Evolutionary conservation across 2,797 vertebrate genomes (phyloP), one percentile per base, ranked within the genome.

Genomic region (Numenius phaeopus): DNA sequence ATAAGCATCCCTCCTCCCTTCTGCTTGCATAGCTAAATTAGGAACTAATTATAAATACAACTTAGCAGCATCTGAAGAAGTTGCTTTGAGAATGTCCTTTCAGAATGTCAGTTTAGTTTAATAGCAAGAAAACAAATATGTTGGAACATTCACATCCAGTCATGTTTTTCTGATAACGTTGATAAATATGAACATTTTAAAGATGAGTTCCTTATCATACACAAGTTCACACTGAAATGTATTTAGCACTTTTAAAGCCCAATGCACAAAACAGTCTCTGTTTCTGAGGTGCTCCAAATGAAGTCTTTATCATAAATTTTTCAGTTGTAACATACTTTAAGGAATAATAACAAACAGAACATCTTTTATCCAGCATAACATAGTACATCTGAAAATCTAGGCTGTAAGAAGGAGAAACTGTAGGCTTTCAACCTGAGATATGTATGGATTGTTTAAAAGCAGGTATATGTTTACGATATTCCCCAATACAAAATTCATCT

Each of bases 61-160:
- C 87, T 97, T 97, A 97, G 89, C 93, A 97, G 94, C 90, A 95
- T 97, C 94, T 96, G 92, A 92, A 90, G 96, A 98, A 92, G 95
- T 96, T 97, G 95, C 90, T 94, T 97, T 96, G 94, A 96, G 96
- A 97, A 95, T 87, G 96, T 97, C 92, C 97, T 98, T 98, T 95
- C 96, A 96, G 93, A 96, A 97, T 94, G 97, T 97, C 98, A 97
- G 96, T 97, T 98, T 98, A 86, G 81, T 97, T 97, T 98, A 98
- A 98, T 95, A 95, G 94, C 80, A 97, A 98, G 97, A 97, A 98
- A 98, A 98, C 97, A 98, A 98, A 96, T 97, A 98, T 97, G 97
- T 91, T 98, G 80, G 88, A 98, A 96, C 95, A 98, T 96, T 98
- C 96, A 94, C 90, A 97, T 97, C 40, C 77, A 96, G 89, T 96